phyloP scores from a whole-genome alignment of 2,888 invertebrate species.

The Amphimallon solstitiale region DNA sequence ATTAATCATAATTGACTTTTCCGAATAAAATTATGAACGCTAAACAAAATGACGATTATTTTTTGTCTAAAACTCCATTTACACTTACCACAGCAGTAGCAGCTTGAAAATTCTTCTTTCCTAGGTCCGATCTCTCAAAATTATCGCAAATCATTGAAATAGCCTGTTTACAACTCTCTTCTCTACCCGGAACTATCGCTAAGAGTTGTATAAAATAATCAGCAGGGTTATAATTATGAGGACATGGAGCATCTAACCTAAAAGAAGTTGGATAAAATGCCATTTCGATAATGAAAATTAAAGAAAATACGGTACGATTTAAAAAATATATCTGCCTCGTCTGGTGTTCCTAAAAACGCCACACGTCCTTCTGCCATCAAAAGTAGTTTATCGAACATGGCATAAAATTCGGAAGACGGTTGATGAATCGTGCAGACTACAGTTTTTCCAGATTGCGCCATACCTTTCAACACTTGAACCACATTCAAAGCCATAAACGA shows the following conservation, averaged over 20 bases:
- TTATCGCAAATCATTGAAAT: constrained; percentile 83
- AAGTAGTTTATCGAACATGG: constrained; percentile 88
- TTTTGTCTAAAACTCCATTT: too few relatives aligned
- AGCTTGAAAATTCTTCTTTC: constrained; percentile 70
- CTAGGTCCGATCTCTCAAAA: constrained; percentile 74
- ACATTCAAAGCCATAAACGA: constrained; percentile 97
- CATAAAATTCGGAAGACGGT: constrained; percentile 91
- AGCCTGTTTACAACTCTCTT: constrained; percentile 80
- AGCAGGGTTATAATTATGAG: constrained; percentile 92
- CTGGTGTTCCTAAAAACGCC: constrained; percentile 86
- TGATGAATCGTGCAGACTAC: constrained; percentile 95
- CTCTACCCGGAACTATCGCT: constrained; percentile 86
- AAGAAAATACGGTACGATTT: constrained; percentile 70
- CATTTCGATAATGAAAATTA: neutral
- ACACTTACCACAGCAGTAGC: constrained; percentile 61
- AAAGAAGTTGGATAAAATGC: neutral
- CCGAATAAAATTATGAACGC: too few relatives aligned
- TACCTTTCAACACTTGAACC: constrained; percentile 79
- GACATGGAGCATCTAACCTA: constrained; percentile 84
- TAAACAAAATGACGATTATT: too few relatives aligned
- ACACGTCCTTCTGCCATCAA: constrained; percentile 92
- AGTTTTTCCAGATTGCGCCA: constrained; percentile 86
- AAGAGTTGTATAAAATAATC: constrained; percentile 92
- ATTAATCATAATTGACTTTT: too few relatives aligned
- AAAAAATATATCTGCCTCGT: constrained; percentile 83